phyloP scores from a whole-genome alignment of 2,888 invertebrate species.

The Epinotia demarniana region DNA sequence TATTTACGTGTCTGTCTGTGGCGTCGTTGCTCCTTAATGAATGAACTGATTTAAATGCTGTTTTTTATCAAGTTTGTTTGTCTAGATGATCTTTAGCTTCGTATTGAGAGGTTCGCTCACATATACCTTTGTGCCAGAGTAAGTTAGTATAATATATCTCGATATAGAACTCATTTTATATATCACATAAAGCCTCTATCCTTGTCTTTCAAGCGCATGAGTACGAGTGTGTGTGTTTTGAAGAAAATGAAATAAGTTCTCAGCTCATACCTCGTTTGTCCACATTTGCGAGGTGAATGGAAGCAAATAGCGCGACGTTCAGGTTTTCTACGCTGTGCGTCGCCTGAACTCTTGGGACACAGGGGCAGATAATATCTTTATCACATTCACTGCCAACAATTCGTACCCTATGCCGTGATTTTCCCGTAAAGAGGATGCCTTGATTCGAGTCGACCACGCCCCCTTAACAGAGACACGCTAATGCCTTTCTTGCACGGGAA shows the following conservation, averaged over 20 bases:
- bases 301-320: background rate
- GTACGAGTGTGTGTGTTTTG: conserved; percentile 2
- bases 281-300: conserved; percentile 19
- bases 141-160: too few species aligned
- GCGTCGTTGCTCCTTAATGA: too few species aligned
- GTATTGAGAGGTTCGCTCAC: too few species aligned
- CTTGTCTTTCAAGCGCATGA: background rate
- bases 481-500: background rate
- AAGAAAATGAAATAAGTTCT: conserved; percentile 16
- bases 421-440: background rate
- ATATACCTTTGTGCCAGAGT: too few species aligned
- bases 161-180: too few species aligned
- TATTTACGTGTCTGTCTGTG: too few species aligned
- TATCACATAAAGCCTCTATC: background rate
- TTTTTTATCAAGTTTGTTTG: too few species aligned
- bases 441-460: background rate
- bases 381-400: too few species aligned
- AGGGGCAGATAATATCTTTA: background rate
- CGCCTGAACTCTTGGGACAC: background rate
- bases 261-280: conserved; percentile 10
- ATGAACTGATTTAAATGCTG: too few species aligned
- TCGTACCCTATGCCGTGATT: too few species aligned
- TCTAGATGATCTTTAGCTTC: too few species aligned
- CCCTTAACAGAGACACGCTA: background rate
- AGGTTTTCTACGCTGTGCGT: conserved; percentile 1